phyloP scores from a whole-genome alignment of 2,113 vertebrate genomes.

The Octodon degus region DNA sequence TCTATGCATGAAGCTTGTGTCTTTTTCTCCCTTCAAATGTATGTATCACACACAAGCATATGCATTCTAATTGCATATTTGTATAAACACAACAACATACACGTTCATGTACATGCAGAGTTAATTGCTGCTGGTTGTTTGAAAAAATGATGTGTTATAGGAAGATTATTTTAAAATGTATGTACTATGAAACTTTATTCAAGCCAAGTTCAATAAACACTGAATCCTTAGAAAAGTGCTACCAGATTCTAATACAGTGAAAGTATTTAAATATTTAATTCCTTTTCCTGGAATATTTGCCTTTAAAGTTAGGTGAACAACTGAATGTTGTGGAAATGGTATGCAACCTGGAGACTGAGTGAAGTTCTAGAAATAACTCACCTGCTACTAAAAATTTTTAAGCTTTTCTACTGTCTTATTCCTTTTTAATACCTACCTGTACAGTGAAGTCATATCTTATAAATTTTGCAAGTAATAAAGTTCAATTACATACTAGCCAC shows the following conservation, averaged over 20 bases:
- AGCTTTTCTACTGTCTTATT: not conserved
- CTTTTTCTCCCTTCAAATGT: not conserved
- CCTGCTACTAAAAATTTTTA: not conserved
- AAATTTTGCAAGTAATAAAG: not conserved
- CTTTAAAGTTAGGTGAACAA: slow-evolving; percentile 18
- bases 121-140: slow-evolving; percentile 19
- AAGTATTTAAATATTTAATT: slow-evolving; percentile 49
- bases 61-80: not conserved
- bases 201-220: not conserved
- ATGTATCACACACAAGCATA: not conserved
- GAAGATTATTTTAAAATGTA: slow-evolving; percentile 50
- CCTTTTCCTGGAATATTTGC: not conserved
- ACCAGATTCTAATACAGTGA: not conserved
- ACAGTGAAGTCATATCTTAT: not conserved
- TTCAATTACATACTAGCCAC: not conserved
- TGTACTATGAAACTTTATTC: not conserved
- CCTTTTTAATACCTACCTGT: not conserved
- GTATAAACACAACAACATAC: not conserved
- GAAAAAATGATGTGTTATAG: slow-evolving; percentile 41
- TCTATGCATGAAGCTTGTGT: not conserved
- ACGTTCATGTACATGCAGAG: not conserved
- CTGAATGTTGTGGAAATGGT: not conserved
- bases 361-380: not conserved
- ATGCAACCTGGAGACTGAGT: not conserved
- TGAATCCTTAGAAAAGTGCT: not conserved